Evolutionary conservation across 2,797 vertebrate species (phyloP), one percentile per base, ranked within the genome.

Genomic region (Odontamblyopus lacepedii): DNA sequence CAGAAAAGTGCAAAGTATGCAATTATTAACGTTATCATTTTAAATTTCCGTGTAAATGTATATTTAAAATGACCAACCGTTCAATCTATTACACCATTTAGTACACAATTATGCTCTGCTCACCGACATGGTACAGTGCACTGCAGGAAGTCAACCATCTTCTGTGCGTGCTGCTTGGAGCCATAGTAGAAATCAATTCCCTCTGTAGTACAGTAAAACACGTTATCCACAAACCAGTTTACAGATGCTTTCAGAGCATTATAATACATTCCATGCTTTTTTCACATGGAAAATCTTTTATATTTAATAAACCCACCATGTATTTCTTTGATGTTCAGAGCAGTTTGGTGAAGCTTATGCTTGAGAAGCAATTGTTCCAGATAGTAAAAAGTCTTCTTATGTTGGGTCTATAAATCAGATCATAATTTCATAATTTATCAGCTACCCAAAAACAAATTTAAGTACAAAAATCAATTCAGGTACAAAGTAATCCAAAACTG

Each of bases 311-410:
- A 78, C 94, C 62, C 87, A 99, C 98, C 98, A 0, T 98, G 92
- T 78, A 98, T 98, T 88, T 99, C 98, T 86, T 98, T 99, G 85
- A 99, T 97, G 83, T 96, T 96, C 41, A 99, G 95, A 0, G 95
- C 91, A 78, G 97, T 98, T 84, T 97, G 95, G 76, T 99, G 96
- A 74, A 99, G 94, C 85, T 94, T 96, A 80, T 99, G 97, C 80
- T 99, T 99, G 66, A 99, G 92, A 89, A 99, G 97, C 90, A 97
- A 91, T 88, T 99, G 98, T 78, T 99, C 98, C 84, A 99, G 85
- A 82, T 99, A 99, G 87, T 94, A 99, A 90, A 99, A 99, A 0
- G 98, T 99, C 91, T 99, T 99, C 89, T 98, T 99, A 91, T 99
- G 98, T 75, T 89, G 66, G 23, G 97, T 97, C 98, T 99, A 86